These are phyloP conservation scores for Lasioglossum figueresi DNA, from an alignment of 2,888 invertebrate genomes.

Conservation along the genomic window DNA sequence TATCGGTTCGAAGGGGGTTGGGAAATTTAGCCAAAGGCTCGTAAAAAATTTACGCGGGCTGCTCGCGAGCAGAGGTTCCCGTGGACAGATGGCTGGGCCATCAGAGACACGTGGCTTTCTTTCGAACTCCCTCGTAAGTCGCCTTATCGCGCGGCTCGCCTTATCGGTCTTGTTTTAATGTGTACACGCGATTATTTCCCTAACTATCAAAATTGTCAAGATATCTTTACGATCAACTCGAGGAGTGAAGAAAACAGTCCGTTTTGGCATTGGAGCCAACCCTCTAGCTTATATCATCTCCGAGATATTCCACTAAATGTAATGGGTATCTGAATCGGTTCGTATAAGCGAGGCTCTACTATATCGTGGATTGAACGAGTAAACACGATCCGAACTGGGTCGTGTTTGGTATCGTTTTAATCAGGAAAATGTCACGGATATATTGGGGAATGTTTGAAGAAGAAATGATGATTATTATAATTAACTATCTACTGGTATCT, in stretches of 20 bases:
- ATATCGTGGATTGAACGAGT: neutral
- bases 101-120: constrained; percentile 37
- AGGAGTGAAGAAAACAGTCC: neutral
- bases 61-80: constrained; percentile 7
- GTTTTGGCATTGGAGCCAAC: neutral
- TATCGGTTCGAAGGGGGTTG: neutral
- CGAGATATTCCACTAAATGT: neutral
- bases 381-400: neutral
- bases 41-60: constrained; percentile 29
- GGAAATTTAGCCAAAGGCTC: constrained; percentile 1
- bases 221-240: neutral
- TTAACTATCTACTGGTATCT: neutral
- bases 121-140: constrained; percentile 14
- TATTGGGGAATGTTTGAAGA: neutral
- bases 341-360: neutral
- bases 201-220: neutral
- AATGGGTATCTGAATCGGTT: neutral
- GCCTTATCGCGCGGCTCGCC: neutral
- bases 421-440: neutral
- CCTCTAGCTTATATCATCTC: neutral
- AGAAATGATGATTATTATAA: neutral
- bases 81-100: constrained; percentile 30
- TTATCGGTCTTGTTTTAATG: neutral
- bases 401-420: neutral
- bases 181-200: neutral